phyloP scores from a whole-genome alignment of 1,140 invertebrate species.

The Stegodyphus dumicola region DNA sequence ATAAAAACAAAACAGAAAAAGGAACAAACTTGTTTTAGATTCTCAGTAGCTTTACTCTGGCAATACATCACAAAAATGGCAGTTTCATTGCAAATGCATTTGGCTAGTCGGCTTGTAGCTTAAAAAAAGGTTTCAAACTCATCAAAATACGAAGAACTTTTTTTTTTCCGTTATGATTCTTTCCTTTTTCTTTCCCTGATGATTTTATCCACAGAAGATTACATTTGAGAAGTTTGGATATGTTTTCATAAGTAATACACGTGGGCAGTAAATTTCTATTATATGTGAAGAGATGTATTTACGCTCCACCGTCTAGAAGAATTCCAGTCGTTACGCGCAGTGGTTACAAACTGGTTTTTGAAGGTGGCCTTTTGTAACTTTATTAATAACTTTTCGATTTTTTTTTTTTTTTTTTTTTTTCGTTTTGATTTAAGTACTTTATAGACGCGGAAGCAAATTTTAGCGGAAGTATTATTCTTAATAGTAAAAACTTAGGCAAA shows the following conservation, averaged over 20 bases:
- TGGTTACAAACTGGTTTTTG: no score
- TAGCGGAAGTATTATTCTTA: no score
- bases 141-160: constrained; percentile 18
- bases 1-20: constrained; percentile 15
- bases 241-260: background rate
- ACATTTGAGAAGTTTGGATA: background rate
- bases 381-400: no score
- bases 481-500: no score
- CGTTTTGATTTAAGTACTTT: no score
- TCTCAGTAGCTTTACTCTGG: constrained; percentile 16
- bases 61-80: constrained; percentile 46
- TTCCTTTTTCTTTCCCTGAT: background rate
- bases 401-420: no score
- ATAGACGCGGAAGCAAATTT: no score
- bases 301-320: no score
- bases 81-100: constrained; percentile 50
- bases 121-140: constrained; percentile 35
- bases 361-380: no score
- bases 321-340: no score
- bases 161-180: background rate
- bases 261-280: background rate
- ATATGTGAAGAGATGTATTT: no score
- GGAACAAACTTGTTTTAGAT: constrained; percentile 23
- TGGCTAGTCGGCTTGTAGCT: constrained; percentile 13
- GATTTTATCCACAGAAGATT: background rate